A percentile compares a stretch with the other conserved stretches of the same genome.
Conservation (phyloP, 2,888 invertebrate species). For the Drosophila setosimentum region DNA sequence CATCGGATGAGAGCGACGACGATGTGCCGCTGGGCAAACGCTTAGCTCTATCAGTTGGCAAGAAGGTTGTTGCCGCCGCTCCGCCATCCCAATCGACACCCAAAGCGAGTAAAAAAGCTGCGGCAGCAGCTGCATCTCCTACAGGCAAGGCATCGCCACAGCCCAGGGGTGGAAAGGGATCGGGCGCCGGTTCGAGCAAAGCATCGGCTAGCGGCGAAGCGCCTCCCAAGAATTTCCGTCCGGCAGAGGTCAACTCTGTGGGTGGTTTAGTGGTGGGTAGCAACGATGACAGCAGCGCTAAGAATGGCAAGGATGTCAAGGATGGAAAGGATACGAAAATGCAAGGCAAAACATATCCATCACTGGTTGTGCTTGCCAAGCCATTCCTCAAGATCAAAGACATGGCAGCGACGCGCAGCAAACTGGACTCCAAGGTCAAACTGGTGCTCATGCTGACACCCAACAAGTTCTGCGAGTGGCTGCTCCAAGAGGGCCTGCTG, state of each 20-base stretch:
- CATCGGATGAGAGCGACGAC: slow-evolving; percentile 85
- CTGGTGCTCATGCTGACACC: slow-evolving; percentile 92
- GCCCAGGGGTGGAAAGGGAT: slow-evolving; percentile 53
- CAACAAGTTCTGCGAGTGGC: slow-evolving; percentile 95
- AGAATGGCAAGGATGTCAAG: slow-evolving; percentile 88
- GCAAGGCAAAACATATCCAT: slow-evolving; percentile 93
- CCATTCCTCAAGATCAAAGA: slow-evolving; percentile 92
- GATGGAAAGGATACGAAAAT: slow-evolving; percentile 92
- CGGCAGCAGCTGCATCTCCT: slow-evolving; percentile 31
- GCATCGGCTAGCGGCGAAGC: slow-evolving; percentile 33
- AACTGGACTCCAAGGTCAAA: slow-evolving; percentile 92
- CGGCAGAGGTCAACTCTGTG: slow-evolving; percentile 90
- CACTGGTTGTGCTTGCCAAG: slow-evolving; percentile 92
- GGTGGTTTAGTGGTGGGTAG: slow-evolving; percentile 90
- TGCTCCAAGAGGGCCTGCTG: slow-evolving; percentile 93
- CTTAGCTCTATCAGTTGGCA: slow-evolving; percentile 76
- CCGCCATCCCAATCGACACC: slow-evolving; percentile 20
- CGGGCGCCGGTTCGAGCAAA: slow-evolving; percentile 42
- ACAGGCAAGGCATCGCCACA: slow-evolving; percentile 67
- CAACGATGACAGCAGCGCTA: slow-evolving; percentile 86
- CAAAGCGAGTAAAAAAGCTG: slow-evolving; percentile 49
- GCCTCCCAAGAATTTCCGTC: slow-evolving; percentile 86
- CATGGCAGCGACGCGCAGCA: slow-evolving; percentile 87
- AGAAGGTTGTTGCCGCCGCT: slow-evolving; percentile 54
- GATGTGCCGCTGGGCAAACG: slow-evolving; percentile 86